A percentile compares a stretch with the other conserved stretches of the same genome.
Conservation (phyloP, 2,113 vertebrate species). For the Crotalus horridus region DNA sequence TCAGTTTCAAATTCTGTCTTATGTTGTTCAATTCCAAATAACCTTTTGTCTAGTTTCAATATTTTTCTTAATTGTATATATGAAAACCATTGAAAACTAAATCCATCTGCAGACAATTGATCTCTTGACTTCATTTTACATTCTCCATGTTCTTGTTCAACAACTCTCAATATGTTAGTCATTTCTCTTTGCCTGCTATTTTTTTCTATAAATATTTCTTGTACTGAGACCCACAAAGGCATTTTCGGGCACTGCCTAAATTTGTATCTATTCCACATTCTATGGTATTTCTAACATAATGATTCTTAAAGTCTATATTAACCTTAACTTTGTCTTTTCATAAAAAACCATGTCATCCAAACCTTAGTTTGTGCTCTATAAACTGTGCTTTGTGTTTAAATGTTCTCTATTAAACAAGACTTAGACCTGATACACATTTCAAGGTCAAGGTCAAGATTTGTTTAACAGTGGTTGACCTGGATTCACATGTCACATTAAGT, state of each 20-base stretch:
- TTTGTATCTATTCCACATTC: neutral
- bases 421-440: neutral
- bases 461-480: neutral
- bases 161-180: neutral
- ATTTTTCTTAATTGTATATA: neutral
- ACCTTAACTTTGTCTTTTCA: neutral
- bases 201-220: neutral
- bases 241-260: neutral
- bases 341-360: neutral
- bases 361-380: neutral
- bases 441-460: neutral
- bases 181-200: neutral
- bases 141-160: neutral
- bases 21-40: neutral
- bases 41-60: neutral
- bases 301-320: neutral
- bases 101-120: neutral
- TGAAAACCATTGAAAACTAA: neutral
- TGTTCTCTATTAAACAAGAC: neutral
- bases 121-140: neutral
- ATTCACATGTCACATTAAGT: neutral
- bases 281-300: neutral
- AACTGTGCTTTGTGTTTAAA: neutral
- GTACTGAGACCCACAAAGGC: neutral
- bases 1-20: neutral